Conservation (phyloP, 2,888 invertebrate genomes). For the Rapana venosa region DNA sequence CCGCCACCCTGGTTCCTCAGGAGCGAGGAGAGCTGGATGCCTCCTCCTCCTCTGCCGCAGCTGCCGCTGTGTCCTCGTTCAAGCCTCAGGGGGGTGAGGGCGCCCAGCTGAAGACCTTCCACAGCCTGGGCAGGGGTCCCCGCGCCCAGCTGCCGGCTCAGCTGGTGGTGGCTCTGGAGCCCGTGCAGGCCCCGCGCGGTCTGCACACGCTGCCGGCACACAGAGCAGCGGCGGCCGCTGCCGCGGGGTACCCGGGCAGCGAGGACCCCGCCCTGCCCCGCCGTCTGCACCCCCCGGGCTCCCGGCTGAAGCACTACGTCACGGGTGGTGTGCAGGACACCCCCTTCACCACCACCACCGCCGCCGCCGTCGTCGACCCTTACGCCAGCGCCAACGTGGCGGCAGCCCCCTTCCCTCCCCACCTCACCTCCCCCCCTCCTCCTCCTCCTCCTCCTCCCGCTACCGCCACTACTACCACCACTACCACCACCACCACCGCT, state of each 20-base stretch:
- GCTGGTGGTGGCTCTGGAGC: slow-evolving; percentile 6
- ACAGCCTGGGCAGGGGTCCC: background rate
- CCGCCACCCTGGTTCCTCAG: background rate
- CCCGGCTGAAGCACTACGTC: background rate
- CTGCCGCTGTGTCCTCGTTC: slow-evolving; percentile 22
- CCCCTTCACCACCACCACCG: slow-evolving; percentile 14
- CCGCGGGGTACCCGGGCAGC: background rate
- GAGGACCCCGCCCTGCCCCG: slow-evolving; percentile 9
- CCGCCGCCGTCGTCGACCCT: slow-evolving; percentile 8
- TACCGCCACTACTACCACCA: background rate
- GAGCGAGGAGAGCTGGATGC: background rate
- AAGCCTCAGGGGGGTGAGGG: background rate
- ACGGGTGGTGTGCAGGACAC: background rate
- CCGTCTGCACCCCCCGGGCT: background rate
- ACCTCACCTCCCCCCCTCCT: slow-evolving; percentile 4
- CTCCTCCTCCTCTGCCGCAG: background rate
- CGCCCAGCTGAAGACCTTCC: background rate
- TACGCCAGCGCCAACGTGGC: slow-evolving; percentile 12
- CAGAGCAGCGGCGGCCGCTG: background rate
- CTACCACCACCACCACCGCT: background rate
- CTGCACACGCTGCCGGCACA: background rate
- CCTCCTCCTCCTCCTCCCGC: background rate
- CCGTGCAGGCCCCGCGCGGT: background rate
- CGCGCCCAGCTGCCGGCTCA: background rate
- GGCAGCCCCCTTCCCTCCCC: background rate